A percentile compares a stretch with the other conserved stretches of the same genome.
These are phyloP conservation scores for Aythya fuligula DNA, from an alignment of 2,797 vertebrate genomes.

Conservation along the genomic window DNA sequence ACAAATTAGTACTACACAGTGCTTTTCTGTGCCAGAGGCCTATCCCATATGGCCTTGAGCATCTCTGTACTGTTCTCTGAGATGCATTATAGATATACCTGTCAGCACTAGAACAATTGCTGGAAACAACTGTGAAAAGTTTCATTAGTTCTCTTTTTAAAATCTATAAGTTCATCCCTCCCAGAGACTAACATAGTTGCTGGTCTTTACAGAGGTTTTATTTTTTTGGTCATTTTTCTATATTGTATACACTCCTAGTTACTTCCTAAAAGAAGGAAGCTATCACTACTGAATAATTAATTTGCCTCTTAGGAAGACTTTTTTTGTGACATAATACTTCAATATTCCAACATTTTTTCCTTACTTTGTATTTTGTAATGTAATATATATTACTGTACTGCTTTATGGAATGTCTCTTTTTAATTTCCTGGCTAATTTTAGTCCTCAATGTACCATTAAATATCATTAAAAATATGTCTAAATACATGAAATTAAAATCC, in stretches of 20 bases:
- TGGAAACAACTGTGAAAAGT: neutral
- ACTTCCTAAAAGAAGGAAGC: neutral
- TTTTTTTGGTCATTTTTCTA: neutral
- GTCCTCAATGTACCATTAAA: neutral
- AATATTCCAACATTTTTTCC: neutral
- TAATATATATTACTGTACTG: neutral
- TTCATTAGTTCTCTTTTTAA: neutral
- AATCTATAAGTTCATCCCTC: neutral
- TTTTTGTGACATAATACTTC: neutral
- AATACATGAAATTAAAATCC: neutral
- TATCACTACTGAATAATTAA: neutral
- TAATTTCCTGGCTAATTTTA: neutral
- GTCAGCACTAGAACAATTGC: accelerated
- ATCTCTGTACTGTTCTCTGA: neutral
- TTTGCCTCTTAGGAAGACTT: accelerated
- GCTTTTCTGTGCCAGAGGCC: neutral
- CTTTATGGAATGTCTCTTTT: neutral
- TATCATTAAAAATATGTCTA: neutral
- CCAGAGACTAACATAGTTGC: neutral
- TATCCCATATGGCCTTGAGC: neutral
- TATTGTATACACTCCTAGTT: neutral
- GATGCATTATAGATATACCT: neutral
- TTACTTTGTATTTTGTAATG: neutral
- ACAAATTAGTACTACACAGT: neutral
- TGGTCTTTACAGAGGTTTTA: neutral